Evolutionary conservation across 2,113 vertebrate genomes (phyloP).

Genomic region (Lasiurus cinereus): DNA sequence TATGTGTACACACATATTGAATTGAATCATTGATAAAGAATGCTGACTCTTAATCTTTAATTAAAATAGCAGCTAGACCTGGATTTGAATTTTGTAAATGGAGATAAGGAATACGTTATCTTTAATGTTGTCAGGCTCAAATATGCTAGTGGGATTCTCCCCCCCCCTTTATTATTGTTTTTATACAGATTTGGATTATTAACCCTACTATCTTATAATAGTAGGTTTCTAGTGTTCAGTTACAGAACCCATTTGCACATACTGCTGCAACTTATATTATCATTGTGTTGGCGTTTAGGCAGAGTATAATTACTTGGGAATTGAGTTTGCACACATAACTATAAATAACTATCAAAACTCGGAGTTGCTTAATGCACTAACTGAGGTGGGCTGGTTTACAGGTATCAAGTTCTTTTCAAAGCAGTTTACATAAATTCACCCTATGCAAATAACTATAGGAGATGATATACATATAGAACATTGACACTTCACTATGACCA

Average conservation of each 20-base stretch:
- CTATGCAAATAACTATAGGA: background rate
- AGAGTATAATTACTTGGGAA: background rate
- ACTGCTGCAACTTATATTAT: background rate
- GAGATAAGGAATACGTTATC: background rate
- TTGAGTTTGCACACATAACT: background rate
- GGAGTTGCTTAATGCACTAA: background rate
- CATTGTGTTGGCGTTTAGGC: background rate
- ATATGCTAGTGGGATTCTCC: background rate
- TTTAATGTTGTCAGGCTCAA: background rate
- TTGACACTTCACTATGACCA: background rate
- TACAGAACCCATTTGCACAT: background rate
- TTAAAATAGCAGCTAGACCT: background rate
- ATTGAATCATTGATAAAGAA: background rate
- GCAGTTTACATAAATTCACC: background rate
- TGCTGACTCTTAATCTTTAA: background rate
- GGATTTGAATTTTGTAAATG: constrained; percentile 41
- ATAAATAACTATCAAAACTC: background rate
- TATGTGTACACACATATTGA: background rate
- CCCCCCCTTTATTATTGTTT: background rate
- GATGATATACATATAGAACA: background rate
- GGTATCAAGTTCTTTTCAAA: background rate
- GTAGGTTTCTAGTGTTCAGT: background rate
- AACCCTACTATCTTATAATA: background rate
- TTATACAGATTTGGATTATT: background rate
- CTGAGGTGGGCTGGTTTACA: background rate